Percentiles rank a stretch among this genome's conserved stretches.
These are phyloP conservation scores for Magallana angulata DNA, from an alignment of 1,140 invertebrate species.

Conservation along the genomic window DNA sequence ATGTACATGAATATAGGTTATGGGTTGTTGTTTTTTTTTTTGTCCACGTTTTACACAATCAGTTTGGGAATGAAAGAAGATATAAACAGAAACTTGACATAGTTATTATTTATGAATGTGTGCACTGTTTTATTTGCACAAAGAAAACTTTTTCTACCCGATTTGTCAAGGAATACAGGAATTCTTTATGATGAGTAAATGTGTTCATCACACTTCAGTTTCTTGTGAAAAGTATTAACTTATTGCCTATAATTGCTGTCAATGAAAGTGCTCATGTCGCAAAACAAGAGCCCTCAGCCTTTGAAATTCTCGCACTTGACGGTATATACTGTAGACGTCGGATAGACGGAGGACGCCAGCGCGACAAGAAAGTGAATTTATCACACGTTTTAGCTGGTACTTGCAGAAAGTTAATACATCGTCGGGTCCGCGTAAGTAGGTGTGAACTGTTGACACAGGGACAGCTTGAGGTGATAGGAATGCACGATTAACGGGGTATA, in stretches of 20 bases:
- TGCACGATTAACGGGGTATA: conserved; percentile 1
- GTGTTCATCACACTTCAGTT: conserved; percentile 3
- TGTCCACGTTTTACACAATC: no score
- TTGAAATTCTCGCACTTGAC: conserved; percentile 11
- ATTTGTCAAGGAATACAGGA: neutral
- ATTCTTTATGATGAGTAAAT: neutral
- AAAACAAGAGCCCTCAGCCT: conserved; percentile 8
- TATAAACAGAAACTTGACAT: no score
- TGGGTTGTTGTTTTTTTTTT: no score
- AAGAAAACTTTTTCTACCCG: neutral
- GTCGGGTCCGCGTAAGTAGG: neutral
- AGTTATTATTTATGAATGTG: no score
- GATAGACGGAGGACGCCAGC: conserved; percentile 4
- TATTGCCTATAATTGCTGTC: conserved; percentile 25
- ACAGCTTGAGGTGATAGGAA: neutral
- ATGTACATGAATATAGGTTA: no score
- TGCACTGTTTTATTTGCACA: neutral
- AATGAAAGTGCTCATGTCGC: conserved; percentile 10
- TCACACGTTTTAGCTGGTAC: conserved; percentile 32
- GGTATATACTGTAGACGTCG: neutral
- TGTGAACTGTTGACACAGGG: neutral
- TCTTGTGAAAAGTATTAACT: neutral
- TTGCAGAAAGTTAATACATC: conserved; percentile 31
- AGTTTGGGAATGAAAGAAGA: no score
- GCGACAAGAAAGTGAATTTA: conserved; percentile 4